Conservation (phyloP, 2,888 invertebrate genomes). For the Parapristionchus giblindavisi region DNA sequence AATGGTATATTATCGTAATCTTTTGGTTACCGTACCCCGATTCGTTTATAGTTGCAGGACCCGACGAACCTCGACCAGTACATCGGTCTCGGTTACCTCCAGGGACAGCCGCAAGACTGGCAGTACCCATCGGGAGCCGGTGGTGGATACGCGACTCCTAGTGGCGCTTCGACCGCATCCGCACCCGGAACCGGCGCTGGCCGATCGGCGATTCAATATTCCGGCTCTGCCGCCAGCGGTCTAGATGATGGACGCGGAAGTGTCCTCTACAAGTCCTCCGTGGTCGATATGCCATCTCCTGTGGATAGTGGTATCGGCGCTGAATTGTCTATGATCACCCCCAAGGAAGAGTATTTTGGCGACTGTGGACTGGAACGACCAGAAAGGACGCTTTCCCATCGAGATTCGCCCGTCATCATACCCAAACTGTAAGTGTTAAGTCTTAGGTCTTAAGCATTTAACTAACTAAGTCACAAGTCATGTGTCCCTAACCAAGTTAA, state of each 20-base stretch:
- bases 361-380: slow-evolving; percentile 47
- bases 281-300: slow-evolving; percentile 86
- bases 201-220: no score
- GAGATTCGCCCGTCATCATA: slow-evolving; percentile 79
- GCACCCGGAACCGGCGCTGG: neutral
- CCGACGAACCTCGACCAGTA: neutral
- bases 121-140: neutral
- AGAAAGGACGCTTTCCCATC: slow-evolving; percentile 55
- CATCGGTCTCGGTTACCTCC: neutral
- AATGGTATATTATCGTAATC: no score
- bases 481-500: neutral
- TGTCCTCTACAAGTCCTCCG: slow-evolving; percentile 74
- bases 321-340: slow-evolving; percentile 59
- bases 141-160: slow-evolving; percentile 4
- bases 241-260: slow-evolving; percentile 38
- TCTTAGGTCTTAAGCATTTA: neutral
- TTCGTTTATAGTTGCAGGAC: slow-evolving; percentile 6
- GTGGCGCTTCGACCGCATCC: neutral
- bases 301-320: slow-evolving; percentile 77
- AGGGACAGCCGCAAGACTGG: neutral
- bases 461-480: neutral
- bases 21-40: no score
- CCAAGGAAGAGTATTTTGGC: slow-evolving; percentile 51
- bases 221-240: no score
- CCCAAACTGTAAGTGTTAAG: slow-evolving; percentile 88